Evolutionary conservation across 2,797 vertebrate genomes (phyloP).

Genomic region (Falco rusticolus): DNA sequence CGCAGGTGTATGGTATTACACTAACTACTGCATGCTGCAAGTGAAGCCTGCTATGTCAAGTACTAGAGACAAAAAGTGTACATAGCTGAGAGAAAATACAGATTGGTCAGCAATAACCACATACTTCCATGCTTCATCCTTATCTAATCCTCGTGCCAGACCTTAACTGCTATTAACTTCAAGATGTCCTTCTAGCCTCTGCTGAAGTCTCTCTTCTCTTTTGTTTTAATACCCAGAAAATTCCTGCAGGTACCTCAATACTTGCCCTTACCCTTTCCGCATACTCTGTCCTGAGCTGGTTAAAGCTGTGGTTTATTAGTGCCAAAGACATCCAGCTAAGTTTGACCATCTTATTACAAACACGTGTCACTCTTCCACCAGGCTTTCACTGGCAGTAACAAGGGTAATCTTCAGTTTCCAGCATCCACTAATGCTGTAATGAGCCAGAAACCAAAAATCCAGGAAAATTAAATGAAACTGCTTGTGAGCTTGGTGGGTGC

Average conservation of each 20-base stretch:
- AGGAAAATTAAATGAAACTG: not conserved
- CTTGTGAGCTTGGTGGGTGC: not conserved
- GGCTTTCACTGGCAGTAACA: not conserved
- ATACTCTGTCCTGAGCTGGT: not conserved
- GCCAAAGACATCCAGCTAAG: not conserved
- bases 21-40: not conserved
- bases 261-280: not conserved
- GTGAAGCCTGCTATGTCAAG: not conserved
- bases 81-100: not conserved
- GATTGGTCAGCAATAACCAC: not conserved
- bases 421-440: not conserved
- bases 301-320: not conserved
- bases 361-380: not conserved
- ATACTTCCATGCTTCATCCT: not conserved
- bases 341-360: not conserved
- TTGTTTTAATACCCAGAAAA: not conserved
- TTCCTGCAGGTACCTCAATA: not conserved
- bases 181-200: not conserved
- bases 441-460: not conserved
- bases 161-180: not conserved
- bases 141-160: not conserved
- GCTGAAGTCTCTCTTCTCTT: not conserved
- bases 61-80: not conserved
- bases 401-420: not conserved
- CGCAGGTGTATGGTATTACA: not conserved